Base-by-base conservation (phyloP, 2,888 invertebrate species). In the Microctonus aethiopoides region DNA sequence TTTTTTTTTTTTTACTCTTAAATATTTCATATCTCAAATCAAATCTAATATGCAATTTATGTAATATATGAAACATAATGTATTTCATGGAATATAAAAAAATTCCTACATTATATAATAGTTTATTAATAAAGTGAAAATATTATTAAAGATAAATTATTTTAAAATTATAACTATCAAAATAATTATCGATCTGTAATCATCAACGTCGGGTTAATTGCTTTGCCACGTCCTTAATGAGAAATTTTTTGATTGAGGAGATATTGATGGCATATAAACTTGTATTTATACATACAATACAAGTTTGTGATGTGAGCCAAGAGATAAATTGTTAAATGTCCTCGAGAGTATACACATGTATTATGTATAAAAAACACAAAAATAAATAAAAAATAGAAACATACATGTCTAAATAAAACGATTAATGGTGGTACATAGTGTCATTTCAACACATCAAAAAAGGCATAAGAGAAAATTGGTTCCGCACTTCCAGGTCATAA, bases 401-500 rank as follows among this genome's bases (percentile, higher is more conserved):
- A n/a, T 16, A 46, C 16, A 16, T 46, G 16, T 46, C 7, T n/a
- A 46, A 16, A n/a, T 16, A 6, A 46, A 46, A 46, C 46, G 46
- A 46, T 46, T 46, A 46, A 46, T 46, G 46, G 46, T 46, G 10
- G n/a, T 54, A 24, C 22, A 54, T 22, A 54, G 54, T 54, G 51
- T 51, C 32, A 11, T 29, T 26, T 20, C n/a, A 41, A 46, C 34
- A 9, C 63, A 34, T 63, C 32, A 22, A 52, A 52, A 52, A 52
- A 32, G 16, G 32, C 16, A 52, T 34, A n/a, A 54, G 52, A 65
- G 36, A n/a, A 65, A 65, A 65, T 65, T 56, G 22, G 65, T 65
- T 56, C 36, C 24, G 52, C 24, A 26, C 65, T 56, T 65, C 65
- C 56, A 65, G 65, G 56, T 65, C 36, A 65, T 65, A 65, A 65